Evolutionary conservation across 1,140 invertebrate species (phyloP).

Genomic region (Drosophila sproati): DNA sequence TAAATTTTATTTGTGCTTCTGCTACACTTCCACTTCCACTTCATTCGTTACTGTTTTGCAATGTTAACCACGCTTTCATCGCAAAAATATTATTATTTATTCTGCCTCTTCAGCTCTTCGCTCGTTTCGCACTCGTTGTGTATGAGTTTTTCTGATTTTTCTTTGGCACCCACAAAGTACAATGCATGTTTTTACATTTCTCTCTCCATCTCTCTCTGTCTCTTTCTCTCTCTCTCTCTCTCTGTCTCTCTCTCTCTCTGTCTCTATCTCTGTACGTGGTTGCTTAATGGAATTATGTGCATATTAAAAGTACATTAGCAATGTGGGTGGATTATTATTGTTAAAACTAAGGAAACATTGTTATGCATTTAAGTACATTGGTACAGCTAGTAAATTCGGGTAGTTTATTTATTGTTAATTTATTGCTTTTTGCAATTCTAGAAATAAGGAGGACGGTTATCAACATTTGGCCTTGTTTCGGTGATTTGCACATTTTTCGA

Average conservation of each 20-base stretch:
- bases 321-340: slow-evolving; percentile 17
- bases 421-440: no score
- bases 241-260: no score
- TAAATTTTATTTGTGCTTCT: not conserved
- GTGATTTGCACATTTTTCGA: no score
- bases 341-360: not conserved
- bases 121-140: not conserved
- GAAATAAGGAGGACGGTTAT: no score
- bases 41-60: slow-evolving; percentile 80
- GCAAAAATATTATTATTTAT: slow-evolving; percentile 60
- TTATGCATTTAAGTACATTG: slow-evolving; percentile 2
- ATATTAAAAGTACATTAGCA: slow-evolving; percentile 75
- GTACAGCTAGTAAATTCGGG: no score
- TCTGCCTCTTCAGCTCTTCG: slow-evolving; percentile 19
- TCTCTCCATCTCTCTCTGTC: not conserved
- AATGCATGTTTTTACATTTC: slow-evolving; percentile 19
- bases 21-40: slow-evolving; percentile 74
- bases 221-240: no score
- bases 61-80: slow-evolving; percentile 76
- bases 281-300: slow-evolving; percentile 64
- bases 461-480: no score
- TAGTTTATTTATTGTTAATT: no score
- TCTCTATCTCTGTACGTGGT: not conserved
- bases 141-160: slow-evolving; percentile 29
- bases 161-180: slow-evolving; percentile 17